Conservation (phyloP, 2,113 vertebrate species). For the Hemiscyllium ocellatum region DNA sequence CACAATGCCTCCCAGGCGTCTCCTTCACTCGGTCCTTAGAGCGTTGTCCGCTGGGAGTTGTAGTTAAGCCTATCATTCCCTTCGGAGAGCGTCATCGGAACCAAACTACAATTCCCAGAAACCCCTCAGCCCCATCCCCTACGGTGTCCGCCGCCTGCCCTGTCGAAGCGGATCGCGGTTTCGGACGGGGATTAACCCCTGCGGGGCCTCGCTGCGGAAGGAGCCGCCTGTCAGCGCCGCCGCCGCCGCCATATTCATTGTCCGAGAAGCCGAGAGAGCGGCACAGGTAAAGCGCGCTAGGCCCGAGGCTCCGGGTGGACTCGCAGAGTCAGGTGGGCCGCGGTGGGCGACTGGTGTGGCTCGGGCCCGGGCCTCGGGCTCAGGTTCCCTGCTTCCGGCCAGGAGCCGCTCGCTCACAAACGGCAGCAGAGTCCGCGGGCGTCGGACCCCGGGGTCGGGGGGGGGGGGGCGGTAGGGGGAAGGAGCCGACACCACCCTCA, state of each 20-base stretch:
- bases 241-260: neutral
- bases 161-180: neutral
- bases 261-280: neutral
- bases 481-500: no score
- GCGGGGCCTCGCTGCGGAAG: slow-evolving; percentile 8
- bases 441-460: no score
- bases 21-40: no score
- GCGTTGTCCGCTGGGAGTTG: neutral
- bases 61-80: neutral
- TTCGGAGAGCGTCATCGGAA: no score
- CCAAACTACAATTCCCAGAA: neutral
- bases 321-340: neutral
- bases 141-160: neutral
- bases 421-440: no score
- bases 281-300: neutral
- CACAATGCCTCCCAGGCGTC: neutral
- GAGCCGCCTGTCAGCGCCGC: neutral
- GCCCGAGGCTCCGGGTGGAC: neutral
- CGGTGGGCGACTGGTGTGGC: no score
- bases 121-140: no score
- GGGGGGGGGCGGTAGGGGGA: no score
- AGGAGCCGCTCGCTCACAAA: no score
- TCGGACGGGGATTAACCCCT: neutral
- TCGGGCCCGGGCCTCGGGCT: no score
- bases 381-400: no score